Evolutionary conservation across 2,113 vertebrate species (phyloP).

Genomic region (Albula goreensis): DNA sequence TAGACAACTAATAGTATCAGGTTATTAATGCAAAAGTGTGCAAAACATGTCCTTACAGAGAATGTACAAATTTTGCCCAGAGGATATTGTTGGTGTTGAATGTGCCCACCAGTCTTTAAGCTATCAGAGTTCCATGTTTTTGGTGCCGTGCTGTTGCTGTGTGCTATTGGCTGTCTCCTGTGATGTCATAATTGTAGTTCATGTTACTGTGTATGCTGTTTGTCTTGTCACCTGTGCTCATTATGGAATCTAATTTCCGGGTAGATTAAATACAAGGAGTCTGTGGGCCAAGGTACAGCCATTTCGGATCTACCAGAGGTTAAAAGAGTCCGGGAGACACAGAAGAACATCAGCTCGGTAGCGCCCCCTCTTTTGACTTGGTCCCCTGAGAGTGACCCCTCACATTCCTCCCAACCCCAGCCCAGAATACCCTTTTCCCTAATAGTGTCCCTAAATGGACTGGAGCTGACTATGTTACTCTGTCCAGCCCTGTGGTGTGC

Average conservation of each 20-base stretch:
- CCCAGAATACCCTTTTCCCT: not conserved
- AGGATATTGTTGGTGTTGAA: not conserved
- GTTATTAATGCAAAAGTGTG: not conserved
- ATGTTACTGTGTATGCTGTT: conserved; percentile 28
- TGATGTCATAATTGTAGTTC: conserved; percentile 8
- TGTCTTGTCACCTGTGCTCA: conserved; percentile 46
- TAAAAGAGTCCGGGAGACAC: conserved; percentile 90
- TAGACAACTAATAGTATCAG: not conserved
- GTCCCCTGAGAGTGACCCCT: conserved; percentile 26
- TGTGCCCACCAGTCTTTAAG: not conserved
- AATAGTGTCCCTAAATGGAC: not conserved
- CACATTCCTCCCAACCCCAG: conserved; percentile 24
- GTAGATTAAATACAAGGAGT: conserved; percentile 94
- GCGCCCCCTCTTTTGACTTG: conserved; percentile 32
- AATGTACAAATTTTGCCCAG: not conserved
- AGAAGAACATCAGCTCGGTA: conserved; percentile 99
- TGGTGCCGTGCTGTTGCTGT: not conserved
- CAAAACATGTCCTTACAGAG: not conserved
- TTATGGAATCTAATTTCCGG: conserved; percentile 37
- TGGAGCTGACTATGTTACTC: not conserved
- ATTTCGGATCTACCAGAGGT: conserved; percentile 92
- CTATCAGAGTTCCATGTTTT: not conserved
- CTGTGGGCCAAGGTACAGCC: conserved; percentile 87
- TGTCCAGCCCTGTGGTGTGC: not conserved
- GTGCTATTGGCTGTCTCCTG: not conserved